Evolutionary conservation across 2,888 invertebrate species (phyloP), one percentile per base, ranked within the genome.

Genomic region (Drosophila macrospina): DNA sequence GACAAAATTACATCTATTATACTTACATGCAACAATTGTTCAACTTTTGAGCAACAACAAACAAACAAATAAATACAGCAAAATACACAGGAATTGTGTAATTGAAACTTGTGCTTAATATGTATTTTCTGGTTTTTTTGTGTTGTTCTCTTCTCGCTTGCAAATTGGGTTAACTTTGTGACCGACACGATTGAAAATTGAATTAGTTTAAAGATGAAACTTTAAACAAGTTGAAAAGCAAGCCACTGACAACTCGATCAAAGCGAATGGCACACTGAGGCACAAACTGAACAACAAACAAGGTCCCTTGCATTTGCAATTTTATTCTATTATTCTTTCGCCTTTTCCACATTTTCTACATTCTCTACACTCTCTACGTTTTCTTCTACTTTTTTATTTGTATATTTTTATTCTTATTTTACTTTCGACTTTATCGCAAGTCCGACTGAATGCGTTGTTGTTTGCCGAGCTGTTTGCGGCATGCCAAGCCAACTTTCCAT

Each of bases 91-190:
- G 32, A 32, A 32, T 11, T 15, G 13, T 41, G 2, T 34, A 34
- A 37, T 57, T 56, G 51, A 59, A 56, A 57, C 41, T 55, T 45
- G 28, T 69, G 42, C 36, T 47, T 28, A n/a, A 44, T 32, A 52
- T 64, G 45, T 71, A 37, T 41, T 30, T 24, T 68, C n/a, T n/a
- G n/a, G n/a, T n/a, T n/a, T n/a, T 4, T 57, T 64, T 11, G 4
- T 55, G 24, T 47, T 55, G 8, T 48, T 60, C 37, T 69, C 5
- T 36, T 59, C 36, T 69, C 39, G 42, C 41, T 54, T 44, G 65
- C 62, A 78, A 82, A 82, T 83, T 83, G 80, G 76, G 54, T 82
- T 81, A 80, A 70, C 75, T 75, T 80, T 52, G 64, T 72, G 82
- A 71, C 69, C 77, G 80, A 78, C 72, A 78, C 41, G 41, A 68